Percentiles rank a stretch among this genome's conserved stretches.
Evolutionary conservation across 2,113 vertebrate species (phyloP).

Genomic region (Xenopus borealis): DNA sequence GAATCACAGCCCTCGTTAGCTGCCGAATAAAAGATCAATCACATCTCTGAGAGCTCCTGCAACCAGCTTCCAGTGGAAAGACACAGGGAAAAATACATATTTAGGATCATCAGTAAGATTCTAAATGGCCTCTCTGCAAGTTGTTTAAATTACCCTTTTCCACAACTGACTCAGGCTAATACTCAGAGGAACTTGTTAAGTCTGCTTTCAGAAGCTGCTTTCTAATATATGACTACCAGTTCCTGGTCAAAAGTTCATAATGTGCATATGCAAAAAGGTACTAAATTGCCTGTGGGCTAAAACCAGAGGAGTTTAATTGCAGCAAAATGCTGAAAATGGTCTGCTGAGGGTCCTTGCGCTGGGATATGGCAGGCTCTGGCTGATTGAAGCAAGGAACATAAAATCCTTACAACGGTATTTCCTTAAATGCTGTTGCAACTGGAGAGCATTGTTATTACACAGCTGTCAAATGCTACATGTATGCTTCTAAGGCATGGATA

Average conservation of each 20-base stretch:
- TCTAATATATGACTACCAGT: constrained; percentile 86
- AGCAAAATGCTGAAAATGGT: constrained; percentile 93
- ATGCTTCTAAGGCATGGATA: constrained; percentile 57
- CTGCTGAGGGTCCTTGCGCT: constrained; percentile 73
- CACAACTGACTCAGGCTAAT: constrained; percentile 77
- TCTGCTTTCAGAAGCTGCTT: constrained; percentile 73
- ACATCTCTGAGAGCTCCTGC: constrained; percentile 79
- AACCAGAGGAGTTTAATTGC: constrained; percentile 97
- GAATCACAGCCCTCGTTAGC: constrained; percentile 94
- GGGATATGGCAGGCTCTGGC: constrained; percentile 69
- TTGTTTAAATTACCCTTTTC: constrained; percentile 85
- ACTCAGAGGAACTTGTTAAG: constrained; percentile 98
- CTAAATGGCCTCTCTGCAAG: constrained; percentile 79
- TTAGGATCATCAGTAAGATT: constrained; percentile 78
- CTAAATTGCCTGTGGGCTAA: constrained; percentile 90
- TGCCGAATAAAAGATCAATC: constrained; percentile 91
- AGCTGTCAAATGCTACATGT: constrained; percentile 53
- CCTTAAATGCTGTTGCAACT: constrained; percentile 68
- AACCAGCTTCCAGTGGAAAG: constrained; percentile 71
- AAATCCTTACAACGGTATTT: constrained; percentile 76
- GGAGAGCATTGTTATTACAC: constrained; percentile 57
- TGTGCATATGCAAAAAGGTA: constrained; percentile 99
- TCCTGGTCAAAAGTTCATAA: constrained; percentile 95
- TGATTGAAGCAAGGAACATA: constrained; percentile 75
- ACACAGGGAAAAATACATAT: constrained; percentile 58